phyloP scores from a whole-genome alignment of 2,797 vertebrate genomes.

The Cheirogaleus major region DNA sequence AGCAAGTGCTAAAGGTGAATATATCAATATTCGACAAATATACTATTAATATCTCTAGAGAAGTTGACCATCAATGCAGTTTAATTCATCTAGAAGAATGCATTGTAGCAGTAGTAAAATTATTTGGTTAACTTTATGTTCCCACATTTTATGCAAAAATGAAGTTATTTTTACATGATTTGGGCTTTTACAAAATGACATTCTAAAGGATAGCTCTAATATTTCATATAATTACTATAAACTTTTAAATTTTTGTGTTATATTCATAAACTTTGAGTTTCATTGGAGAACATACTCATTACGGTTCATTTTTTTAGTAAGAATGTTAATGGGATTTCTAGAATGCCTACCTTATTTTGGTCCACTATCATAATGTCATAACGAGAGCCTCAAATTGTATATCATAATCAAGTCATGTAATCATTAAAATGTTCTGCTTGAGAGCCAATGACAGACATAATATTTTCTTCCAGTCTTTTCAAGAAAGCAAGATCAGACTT shows the following conservation, averaged over 20 bases:
- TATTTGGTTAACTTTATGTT: background rate
- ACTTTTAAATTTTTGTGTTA: background rate
- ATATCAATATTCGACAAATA: background rate
- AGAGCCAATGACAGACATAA: background rate
- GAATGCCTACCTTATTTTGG: background rate
- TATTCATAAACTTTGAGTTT: conserved; percentile 8
- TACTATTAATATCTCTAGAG: background rate
- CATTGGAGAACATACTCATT: background rate
- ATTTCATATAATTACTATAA: background rate
- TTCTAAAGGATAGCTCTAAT: background rate
- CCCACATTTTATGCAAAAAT: background rate
- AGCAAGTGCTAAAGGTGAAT: background rate
- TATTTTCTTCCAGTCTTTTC: background rate
- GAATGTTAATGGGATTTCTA: conserved; percentile 14
- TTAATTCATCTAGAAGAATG: background rate
- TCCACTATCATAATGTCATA: background rate
- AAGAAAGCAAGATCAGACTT: background rate
- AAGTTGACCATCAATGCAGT: background rate
- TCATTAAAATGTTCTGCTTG: conserved; percentile 3
- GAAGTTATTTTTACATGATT: background rate
- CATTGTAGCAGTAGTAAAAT: background rate
- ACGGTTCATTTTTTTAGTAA: background rate
- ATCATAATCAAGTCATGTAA: background rate
- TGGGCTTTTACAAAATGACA: background rate
- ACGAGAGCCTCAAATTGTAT: background rate